phyloP scores from a whole-genome alignment of 2,797 vertebrate genomes.

The Enteromius argenteus region DNA sequence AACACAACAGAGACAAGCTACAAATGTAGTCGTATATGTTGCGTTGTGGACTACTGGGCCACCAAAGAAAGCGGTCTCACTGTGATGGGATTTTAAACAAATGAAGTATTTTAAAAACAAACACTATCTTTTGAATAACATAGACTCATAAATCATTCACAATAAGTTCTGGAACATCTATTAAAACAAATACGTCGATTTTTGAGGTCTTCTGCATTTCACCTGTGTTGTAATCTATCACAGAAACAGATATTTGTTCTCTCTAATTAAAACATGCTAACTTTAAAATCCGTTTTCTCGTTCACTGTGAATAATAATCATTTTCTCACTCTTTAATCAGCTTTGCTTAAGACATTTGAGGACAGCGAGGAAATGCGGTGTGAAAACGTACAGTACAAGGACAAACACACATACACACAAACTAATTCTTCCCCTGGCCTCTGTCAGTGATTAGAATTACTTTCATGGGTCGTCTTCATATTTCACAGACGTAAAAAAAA shows the following conservation, averaged over 20 bases:
- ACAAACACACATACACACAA: constrained; percentile 7
- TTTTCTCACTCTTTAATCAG: constrained; percentile 23
- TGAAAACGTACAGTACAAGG: not conserved
- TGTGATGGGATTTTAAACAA: not conserved
- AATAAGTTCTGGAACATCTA: not conserved
- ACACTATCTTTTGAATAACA: not conserved
- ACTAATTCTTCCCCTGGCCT: constrained; percentile 24
- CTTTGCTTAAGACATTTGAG: constrained; percentile 23
- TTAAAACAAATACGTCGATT: not conserved
- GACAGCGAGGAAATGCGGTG: not conserved
- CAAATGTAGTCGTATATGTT: not conserved
- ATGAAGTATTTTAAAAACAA: not conserved
- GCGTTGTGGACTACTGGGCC: not conserved
- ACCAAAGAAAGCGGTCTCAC: not conserved
- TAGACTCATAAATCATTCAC: not conserved
- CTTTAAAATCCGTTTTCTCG: not conserved
- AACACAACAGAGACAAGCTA: not conserved
- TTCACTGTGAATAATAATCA: constrained; percentile 25
- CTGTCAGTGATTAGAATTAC: constrained; percentile 34
- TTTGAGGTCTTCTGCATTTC: not conserved
- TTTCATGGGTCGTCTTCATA: constrained; percentile 16
- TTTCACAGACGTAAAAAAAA: constrained; percentile 3
- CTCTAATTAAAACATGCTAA: constrained; percentile 23
- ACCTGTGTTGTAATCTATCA: constrained; percentile 12
- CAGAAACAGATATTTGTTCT: not conserved